Evolutionary conservation across 2,888 invertebrate genomes (phyloP), one percentile per base, ranked within the genome.

Genomic region (Leptinotarsa peninsularis): DNA sequence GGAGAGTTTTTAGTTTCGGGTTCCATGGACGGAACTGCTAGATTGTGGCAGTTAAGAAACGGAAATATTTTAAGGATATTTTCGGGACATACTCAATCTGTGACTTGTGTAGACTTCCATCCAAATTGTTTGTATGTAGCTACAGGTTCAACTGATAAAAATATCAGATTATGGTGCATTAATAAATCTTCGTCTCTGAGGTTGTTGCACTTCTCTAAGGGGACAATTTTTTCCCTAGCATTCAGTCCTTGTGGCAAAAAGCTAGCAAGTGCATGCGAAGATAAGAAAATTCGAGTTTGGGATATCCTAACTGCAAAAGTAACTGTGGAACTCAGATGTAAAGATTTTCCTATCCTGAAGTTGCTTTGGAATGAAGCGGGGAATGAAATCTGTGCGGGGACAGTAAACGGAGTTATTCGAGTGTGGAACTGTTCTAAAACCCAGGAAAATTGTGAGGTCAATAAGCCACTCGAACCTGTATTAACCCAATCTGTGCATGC

Each of bases 71-170:
- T 97, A 1, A 90, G 97, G 81, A 92, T 96, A 77, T 96, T 96
- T 88, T 93, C 94, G 54, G 98, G 98, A 1, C 98, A 98, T 86
- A 93, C 93, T 72, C 92, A 94, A 85, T 95, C 97, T 89, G 94
- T 98, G 27, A 96, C 96, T 86, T 92, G 94, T 85, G 91, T 96
- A n/a, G 93, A 93, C 84, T 97, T 98, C 89, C 98, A 98, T 89
- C 96, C 97, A 0, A 98, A 97, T 88, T 94, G 95, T 81, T 92
- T 93, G 82, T 98, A 98, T 87, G 86, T 98, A 81, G 97, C 96
- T 54, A 95, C 96, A 0, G 98, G 97, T 14, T 96, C 97, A 2
- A 92, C 94, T n/a, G 98, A 98, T 89, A 94, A 94, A 86, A 94
- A 94, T 56, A 93, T 97, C 67, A 92, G 97, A 50, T 89, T 98